Evolutionary conservation across 1,140 invertebrate genomes (phyloP).

Genomic region (Heliconius hermathena): DNA sequence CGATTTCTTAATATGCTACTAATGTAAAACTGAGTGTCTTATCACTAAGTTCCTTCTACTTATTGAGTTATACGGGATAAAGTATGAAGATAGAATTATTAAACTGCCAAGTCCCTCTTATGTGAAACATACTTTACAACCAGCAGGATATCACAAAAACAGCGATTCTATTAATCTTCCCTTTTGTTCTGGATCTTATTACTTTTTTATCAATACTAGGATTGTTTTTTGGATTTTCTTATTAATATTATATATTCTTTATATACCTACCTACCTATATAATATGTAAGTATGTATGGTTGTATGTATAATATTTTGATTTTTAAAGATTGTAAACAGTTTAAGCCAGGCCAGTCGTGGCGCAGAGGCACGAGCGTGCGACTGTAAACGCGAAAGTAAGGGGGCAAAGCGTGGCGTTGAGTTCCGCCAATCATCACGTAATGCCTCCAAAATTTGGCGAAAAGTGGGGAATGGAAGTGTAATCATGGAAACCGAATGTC

Average conservation of each 20-base stretch:
- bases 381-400: too few species aligned
- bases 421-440: not conserved
- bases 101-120: not conserved
- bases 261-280: not conserved
- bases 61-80: not conserved
- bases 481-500: not conserved
- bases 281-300: not conserved
- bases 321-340: too few species aligned
- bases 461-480: not conserved
- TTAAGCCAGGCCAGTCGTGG: too few species aligned
- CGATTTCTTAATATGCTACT: not conserved
- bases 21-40: not conserved
- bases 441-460: not conserved
- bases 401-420: not conserved
- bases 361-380: too few species aligned
- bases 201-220: slow-evolving; percentile 25
- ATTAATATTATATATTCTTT: not conserved
- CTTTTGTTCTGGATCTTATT: slow-evolving; percentile 20
- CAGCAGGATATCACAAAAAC: slow-evolving; percentile 37
- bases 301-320: not conserved
- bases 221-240: not conserved
- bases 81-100: not conserved
- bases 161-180: slow-evolving; percentile 30
- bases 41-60: not conserved
- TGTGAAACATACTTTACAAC: slow-evolving; percentile 15